Evolutionary conservation across 2,888 invertebrate genomes (phyloP).

Genomic region (Yponomeuta evonymella): DNA sequence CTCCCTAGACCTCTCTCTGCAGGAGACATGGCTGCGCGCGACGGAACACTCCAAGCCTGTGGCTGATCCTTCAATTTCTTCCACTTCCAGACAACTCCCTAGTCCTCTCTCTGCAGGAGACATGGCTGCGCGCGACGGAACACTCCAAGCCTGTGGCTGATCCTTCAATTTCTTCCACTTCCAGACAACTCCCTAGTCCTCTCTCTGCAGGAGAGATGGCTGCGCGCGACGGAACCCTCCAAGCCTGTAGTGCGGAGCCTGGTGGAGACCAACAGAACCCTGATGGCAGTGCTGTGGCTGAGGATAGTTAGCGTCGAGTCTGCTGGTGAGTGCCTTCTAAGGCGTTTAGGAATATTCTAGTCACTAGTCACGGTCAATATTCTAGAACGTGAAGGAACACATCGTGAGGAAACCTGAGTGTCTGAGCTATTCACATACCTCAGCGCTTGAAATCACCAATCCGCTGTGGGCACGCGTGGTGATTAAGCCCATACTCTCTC

Average conservation of each 20-base stretch:
- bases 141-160: neutral
- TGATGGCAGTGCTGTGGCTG: slow-evolving; percentile 84
- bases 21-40: slow-evolving; percentile 62
- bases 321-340: slow-evolving; percentile 74
- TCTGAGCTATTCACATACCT: too few species aligned
- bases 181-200: slow-evolving; percentile 83
- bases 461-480: too few species aligned
- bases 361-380: too few species aligned
- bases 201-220: slow-evolving; percentile 76
- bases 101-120: slow-evolving; percentile 80
- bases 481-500: too few species aligned
- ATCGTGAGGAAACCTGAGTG: too few species aligned
- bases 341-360: too few species aligned
- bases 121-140: slow-evolving; percentile 46
- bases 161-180: slow-evolving; percentile 20
- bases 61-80: neutral
- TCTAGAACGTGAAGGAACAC: too few species aligned
- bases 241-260: slow-evolving; percentile 80
- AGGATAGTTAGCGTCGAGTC: slow-evolving; percentile 86
- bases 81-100: slow-evolving; percentile 78
- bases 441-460: too few species aligned
- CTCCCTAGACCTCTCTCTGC: slow-evolving; percentile 80
- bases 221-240: slow-evolving; percentile 32
- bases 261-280: slow-evolving; percentile 85
- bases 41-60: slow-evolving; percentile 13